A percentile compares a stretch with the other conserved stretches of the same genome.
Evolutionary conservation across 2,797 vertebrate species (phyloP).

Genomic region (Pachyuromys duprasi): DNA sequence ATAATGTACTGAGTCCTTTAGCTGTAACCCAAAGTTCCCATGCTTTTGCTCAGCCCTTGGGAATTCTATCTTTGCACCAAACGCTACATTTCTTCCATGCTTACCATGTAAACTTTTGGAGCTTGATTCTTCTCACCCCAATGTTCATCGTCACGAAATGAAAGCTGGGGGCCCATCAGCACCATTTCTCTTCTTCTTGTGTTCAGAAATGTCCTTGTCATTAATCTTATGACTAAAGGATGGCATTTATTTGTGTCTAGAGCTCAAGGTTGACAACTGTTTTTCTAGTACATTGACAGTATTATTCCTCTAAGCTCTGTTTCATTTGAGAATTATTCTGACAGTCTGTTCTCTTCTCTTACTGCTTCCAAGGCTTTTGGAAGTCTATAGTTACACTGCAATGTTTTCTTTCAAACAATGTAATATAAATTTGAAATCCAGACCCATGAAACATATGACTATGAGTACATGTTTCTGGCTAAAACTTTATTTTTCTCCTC

Average conservation of each 20-base stretch:
- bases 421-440: conserved; percentile 32
- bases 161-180: neutral
- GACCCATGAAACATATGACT: neutral
- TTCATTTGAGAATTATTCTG: conserved; percentile 30
- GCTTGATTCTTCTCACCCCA: neutral
- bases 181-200: neutral
- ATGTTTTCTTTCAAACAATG: conserved; percentile 15
- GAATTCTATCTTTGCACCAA: neutral
- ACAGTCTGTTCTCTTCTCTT: neutral
- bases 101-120: neutral
- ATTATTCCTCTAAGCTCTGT: neutral
- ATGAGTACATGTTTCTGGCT: neutral
- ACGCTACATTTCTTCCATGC: neutral
- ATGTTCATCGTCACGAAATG: neutral
- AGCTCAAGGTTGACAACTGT: conserved; percentile 12
- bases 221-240: neutral
- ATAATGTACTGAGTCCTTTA: neutral
- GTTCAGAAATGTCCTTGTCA: neutral
- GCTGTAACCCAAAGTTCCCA: neutral
- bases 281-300: neutral
- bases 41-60: neutral
- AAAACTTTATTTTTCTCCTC: conserved; percentile 32
- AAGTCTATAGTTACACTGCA: neutral
- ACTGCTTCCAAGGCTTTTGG: neutral
- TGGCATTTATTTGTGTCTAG: neutral